Base-by-base conservation (phyloP, 2,797 vertebrate species). In the Coregonus sp. region DNA sequence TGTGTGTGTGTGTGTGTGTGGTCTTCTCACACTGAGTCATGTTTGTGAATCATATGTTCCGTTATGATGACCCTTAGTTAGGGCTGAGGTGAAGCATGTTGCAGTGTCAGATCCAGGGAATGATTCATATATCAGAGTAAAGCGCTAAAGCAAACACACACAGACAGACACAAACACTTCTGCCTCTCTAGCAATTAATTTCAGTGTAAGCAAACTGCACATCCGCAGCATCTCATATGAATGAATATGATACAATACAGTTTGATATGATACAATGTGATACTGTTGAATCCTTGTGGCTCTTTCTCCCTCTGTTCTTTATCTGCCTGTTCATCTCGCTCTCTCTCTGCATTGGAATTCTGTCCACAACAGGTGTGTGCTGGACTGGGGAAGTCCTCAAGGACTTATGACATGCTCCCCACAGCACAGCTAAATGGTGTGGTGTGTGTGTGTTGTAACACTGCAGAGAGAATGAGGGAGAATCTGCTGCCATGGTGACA, bases 401-500 rank as follows among this genome's bases (percentile, higher is more conserved):
- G 65, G 83, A 87, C 80, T 89, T 84, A 89, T 86, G 84, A 84
- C 81, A 80, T 75, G 80, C 84, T 82, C 85, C 6, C 81, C 82
- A 88, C 84, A 79, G 89, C 78, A 78, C 80, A 84, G 78, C 54
- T 79, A 75, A 82, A 85, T 15, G 29, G 70, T 78, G 40, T 11
- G 1, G 37, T 40, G 37, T 7, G 9, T 47, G 78, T 75, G 74
- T 74, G 71, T 69, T 72, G 78, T 56, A 16, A 52, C 16, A 56
- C 77, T 68, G 80, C n/a, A 82, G 83, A 88, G 87, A 94, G 9
- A 12, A 47, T 47, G 40, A 47, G 90, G 88, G 90, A 94, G 87
- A 93, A 85, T 90, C 89, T 85, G 93, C 93, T 94, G 90, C 93
- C 93, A 95, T 94, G 94, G 92, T 76, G 92, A 95, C 92, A 87